Evolutionary conservation across 2,113 vertebrate species (phyloP).

Genomic region (Amia ocellicauda): DNA sequence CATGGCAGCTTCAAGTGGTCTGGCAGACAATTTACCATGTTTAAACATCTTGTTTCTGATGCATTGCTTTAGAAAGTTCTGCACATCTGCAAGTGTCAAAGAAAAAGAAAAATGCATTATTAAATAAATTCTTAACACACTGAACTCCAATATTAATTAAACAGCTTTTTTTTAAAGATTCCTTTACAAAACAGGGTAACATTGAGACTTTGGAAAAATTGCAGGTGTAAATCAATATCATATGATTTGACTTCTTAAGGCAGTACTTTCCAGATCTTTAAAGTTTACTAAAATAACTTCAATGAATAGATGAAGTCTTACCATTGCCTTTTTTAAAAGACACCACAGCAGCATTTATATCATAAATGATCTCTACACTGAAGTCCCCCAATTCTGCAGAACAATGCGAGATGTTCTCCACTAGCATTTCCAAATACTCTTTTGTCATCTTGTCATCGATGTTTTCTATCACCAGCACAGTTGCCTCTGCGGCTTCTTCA

Average conservation of each 20-base stretch:
- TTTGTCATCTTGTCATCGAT: conserved; percentile 33
- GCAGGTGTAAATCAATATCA: no score
- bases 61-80: conserved; percentile 55
- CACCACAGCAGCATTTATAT: conserved; percentile 61
- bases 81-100: conserved; percentile 56
- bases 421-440: conserved; percentile 61
- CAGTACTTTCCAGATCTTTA: no score
- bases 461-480: conserved; percentile 66
- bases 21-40: conserved; percentile 54
- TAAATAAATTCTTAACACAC: no score
- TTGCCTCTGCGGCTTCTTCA: conserved; percentile 17
- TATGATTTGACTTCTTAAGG: no score
- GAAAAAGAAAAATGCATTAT: not conserved
- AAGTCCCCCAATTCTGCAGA: conserved; percentile 48
- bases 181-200: no score
- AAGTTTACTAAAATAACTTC: no score
- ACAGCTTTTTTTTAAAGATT: not conserved
- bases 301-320: no score
- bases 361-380: conserved; percentile 69
- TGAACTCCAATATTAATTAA: not conserved
- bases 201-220: no score
- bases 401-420: conserved; percentile 69
- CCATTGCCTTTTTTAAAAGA: conserved; percentile 63
- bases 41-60: conserved; percentile 46
- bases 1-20: conserved; percentile 63